phyloP scores from a whole-genome alignment of 23 tunicate species.

The Pegea sp. region DNA sequence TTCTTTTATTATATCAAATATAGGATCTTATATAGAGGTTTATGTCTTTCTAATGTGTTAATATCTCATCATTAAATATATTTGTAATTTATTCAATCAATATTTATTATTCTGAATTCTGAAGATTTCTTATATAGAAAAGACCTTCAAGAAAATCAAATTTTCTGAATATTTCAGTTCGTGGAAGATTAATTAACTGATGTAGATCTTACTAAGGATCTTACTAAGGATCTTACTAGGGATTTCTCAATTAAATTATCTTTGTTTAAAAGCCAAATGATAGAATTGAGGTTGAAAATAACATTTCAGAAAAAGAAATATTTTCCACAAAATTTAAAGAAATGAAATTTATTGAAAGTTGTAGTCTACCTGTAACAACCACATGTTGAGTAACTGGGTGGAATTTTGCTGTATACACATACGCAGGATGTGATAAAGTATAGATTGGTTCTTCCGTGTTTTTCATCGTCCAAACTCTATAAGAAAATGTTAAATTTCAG shows the following conservation, averaged over 20 bases:
- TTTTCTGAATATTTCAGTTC: too few relatives aligned
- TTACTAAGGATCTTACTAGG: too few relatives aligned
- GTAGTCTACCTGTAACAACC: conserved; percentile 50
- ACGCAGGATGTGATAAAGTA: conserved; percentile 71
- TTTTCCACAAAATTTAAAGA: background rate
- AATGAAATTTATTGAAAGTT: background rate
- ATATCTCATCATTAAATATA: too few relatives aligned
- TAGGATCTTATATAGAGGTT: too few relatives aligned
- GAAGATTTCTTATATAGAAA: background rate
- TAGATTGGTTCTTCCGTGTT: conserved; percentile 44
- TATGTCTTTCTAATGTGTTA: too few relatives aligned
- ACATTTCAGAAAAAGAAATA: background rate
- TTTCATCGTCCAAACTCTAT: conserved; percentile 64
- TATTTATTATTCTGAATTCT: too few relatives aligned
- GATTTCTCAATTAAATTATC: too few relatives aligned
- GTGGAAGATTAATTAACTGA: too few relatives aligned
- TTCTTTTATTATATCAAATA: too few relatives aligned
- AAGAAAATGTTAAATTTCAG: background rate
- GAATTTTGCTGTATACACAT: conserved; percentile 66
- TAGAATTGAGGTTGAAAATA: background rate
- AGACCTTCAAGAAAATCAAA: background rate
- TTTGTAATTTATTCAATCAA: too few relatives aligned
- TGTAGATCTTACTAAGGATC: too few relatives aligned
- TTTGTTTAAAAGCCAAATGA: too few relatives aligned
- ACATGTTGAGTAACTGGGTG: conserved; percentile 73